These are phyloP conservation scores for Netelia virgata DNA, from an alignment of 2,888 invertebrate genomes.

Conservation along the genomic window DNA sequence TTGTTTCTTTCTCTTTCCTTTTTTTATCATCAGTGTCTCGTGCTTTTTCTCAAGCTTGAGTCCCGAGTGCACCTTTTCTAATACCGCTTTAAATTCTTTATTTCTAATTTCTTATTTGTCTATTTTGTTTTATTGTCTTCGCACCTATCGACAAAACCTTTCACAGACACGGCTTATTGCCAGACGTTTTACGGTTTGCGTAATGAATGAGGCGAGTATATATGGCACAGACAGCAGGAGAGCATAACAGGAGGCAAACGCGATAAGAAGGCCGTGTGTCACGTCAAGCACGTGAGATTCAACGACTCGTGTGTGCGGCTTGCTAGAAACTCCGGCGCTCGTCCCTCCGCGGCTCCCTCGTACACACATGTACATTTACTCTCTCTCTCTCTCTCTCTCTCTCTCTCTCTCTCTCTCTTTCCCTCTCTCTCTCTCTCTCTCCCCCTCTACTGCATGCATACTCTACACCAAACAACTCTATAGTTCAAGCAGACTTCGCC, in stretches of 20 bases:
- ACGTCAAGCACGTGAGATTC: conserved; percentile 40
- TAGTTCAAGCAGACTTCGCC: conserved; percentile 21
- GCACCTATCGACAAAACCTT: conserved; percentile 50
- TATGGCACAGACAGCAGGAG: not conserved
- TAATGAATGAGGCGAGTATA: conserved; percentile 35
- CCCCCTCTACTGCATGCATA: not conserved
- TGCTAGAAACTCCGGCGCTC: not conserved
- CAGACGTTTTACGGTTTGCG: conserved; percentile 50
- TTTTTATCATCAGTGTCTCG: not conserved
- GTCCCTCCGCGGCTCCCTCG: conserved; percentile 8
- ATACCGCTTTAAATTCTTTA: not conserved
- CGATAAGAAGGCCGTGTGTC: conserved; percentile 36
- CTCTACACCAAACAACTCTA: not conserved
- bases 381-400: too few relatives aligned
- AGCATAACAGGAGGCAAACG: not conserved
- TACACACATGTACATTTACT: not conserved
- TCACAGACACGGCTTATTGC: conserved; percentile 51
- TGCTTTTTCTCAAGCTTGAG: conserved; percentile 3
- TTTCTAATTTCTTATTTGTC: conserved; percentile 31
- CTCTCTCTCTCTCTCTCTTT: too few relatives aligned
- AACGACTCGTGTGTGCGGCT: conserved; percentile 22
- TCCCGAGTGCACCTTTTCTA: conserved; percentile 19
- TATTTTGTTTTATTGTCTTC: conserved; percentile 23
- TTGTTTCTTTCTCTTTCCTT: conserved; percentile 26
- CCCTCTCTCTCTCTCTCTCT: too few relatives aligned